Evolutionary conservation across 2,797 vertebrate species (phyloP).

Genomic region (Halcyon badia): DNA sequence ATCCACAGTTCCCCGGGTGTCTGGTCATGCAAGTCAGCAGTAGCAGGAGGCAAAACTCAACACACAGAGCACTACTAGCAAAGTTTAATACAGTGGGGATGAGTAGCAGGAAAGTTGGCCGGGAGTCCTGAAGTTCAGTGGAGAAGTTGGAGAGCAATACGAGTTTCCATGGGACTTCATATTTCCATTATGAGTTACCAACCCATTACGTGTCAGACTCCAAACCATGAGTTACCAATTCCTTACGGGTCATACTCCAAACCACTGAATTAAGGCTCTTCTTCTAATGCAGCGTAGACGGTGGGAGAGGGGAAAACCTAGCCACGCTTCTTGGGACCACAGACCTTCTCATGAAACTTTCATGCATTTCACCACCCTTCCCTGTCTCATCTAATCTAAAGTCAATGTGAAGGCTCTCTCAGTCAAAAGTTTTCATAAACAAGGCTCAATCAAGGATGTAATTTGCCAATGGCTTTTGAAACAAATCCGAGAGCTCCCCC

Average conservation of each 20-base stretch:
- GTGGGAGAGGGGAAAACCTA: neutral
- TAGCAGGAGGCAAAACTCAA: neutral
- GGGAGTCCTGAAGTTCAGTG: neutral
- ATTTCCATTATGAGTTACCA: neutral
- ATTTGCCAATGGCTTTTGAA: slow-evolving; percentile 36
- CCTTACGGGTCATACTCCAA: neutral
- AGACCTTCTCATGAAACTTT: neutral
- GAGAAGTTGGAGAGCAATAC: neutral
- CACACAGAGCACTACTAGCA: fast-evolving
- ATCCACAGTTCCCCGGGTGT: neutral
- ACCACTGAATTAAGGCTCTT: neutral
- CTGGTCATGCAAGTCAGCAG: neutral
- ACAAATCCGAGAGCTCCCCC: slow-evolving; percentile 14
- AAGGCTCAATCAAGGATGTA: neutral
- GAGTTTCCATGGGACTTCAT: neutral
- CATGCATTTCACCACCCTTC: neutral
- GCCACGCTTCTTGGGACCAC: neutral
- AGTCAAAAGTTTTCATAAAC: neutral
- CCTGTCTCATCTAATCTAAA: neutral
- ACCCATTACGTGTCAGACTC: neutral
- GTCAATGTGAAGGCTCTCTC: neutral
- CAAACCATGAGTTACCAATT: neutral
- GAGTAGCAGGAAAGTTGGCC: neutral
- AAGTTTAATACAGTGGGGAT: neutral
- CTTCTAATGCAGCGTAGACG: neutral